Evolutionary conservation across 1,140 invertebrate genomes (phyloP), one percentile per base, ranked within the genome.

Genomic region (Colletes latitarsis): DNA sequence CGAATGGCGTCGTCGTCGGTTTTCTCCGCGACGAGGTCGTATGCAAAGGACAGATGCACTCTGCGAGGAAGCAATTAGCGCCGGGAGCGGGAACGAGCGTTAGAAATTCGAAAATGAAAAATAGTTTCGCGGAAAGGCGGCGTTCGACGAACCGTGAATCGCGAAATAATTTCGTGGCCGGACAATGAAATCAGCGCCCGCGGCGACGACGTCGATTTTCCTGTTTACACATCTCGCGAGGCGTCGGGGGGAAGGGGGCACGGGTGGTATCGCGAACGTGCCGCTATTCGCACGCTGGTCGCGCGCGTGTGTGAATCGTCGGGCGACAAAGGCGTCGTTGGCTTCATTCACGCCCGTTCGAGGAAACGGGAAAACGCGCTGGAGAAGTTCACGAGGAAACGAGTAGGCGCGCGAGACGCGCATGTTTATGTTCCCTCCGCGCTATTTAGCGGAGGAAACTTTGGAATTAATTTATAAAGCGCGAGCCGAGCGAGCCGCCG

Each of bases 341-440:
- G 41, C 71, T 80, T 66, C 77, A 80, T 80, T 80, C 77, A 80
- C 77, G 77, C 63, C 52, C 17, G 41, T 58, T 58, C 68, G 81
- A 71, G 52, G 68, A 77, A 78, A 71, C 62, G 49, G 52, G 73
- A 41, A 75, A 67, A 57, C 39, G 30, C 52, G 69, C 55, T 62
- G 75, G 66, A 52, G 46, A 77, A 77, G 52, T 30, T 57, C 12
- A 64, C 53, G 41, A 15, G 53, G 41, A 12, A 41, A 52, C 15
- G 17, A 12, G 19, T 12, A 55, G 2, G 55, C 30, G 57, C 43
- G 60, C 17, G 17, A 21, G 53, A 64, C 55, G 41, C 8, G 67
- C 74, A 43, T 81, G 15, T 69, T 77, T 78, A 67, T 67, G 43
- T 39, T 67, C 58, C 60, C 19, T 60, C 30, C 46, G 12, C 64